These are phyloP conservation scores for Ictidomys tridecemlineatus DNA, from an alignment of 2,113 vertebrate species.

Conservation along the genomic window DNA sequence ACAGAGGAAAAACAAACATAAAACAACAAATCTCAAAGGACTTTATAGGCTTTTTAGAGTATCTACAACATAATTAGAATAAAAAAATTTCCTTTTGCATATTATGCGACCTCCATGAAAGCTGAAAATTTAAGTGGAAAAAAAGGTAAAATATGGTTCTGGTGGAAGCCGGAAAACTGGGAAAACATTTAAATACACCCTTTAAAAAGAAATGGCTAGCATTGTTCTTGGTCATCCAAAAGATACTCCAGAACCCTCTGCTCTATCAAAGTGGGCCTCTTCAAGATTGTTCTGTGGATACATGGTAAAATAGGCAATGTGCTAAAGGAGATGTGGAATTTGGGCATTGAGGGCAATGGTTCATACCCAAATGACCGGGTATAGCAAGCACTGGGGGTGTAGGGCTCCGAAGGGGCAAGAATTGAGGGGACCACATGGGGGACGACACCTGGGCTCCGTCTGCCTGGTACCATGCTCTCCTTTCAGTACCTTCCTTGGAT, in stretches of 20 bases:
- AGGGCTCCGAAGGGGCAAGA: no score
- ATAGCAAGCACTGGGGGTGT: fast-evolving
- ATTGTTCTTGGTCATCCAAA: neutral
- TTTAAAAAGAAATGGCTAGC: neutral
- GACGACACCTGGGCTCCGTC: neutral
- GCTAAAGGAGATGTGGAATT: neutral
- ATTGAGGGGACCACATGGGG: neutral
- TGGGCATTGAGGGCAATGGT: neutral
- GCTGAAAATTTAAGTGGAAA: neutral
- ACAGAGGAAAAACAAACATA: neutral
- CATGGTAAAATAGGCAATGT: neutral
- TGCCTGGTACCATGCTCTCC: neutral
- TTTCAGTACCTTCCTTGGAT: neutral
- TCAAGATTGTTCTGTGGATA: neutral
- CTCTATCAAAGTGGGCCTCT: neutral
- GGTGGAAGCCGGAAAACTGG: neutral
- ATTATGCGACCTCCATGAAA: neutral
- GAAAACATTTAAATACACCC: slow-evolving; percentile 10
- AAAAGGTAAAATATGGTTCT: neutral
- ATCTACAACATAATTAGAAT: neutral
- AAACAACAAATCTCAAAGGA: neutral
- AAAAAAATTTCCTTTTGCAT: slow-evolving; percentile 44
- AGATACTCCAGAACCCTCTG: neutral
- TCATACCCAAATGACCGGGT: neutral
- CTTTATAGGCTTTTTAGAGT: slow-evolving; percentile 2